These are phyloP conservation scores for Drosophila miranda DNA, from an alignment of 1,140 invertebrate species.

Conservation along the genomic window DNA sequence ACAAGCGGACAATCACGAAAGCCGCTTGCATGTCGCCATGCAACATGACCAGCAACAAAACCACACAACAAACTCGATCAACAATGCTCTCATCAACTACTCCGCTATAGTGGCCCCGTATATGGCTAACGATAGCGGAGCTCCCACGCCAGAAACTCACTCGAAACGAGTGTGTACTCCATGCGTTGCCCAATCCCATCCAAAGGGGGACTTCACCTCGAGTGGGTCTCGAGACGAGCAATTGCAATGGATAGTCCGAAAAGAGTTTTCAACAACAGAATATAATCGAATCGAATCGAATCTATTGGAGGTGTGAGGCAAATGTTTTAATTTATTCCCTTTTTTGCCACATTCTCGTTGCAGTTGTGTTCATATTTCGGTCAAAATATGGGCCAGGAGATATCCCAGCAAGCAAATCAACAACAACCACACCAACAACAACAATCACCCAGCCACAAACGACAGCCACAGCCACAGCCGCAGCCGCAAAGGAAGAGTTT, in stretches of 20 bases:
- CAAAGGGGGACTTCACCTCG: neutral
- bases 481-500: slow-evolving; percentile 23
- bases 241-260: no score
- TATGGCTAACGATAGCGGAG: slow-evolving; percentile 14
- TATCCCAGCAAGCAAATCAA: slow-evolving; percentile 79
- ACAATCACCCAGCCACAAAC: slow-evolving; percentile 52
- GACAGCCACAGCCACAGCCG: slow-evolving; percentile 30
- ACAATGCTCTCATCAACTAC: slow-evolving; percentile 21
- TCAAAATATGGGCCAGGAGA: slow-evolving; percentile 82
- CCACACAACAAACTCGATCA: neutral
- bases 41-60: slow-evolving; percentile 14
- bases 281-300: no score
- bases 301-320: neutral
- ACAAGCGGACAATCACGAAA: slow-evolving; percentile 1
- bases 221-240: no score
- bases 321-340: neutral
- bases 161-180: neutral
- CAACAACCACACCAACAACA: slow-evolving; percentile 60
- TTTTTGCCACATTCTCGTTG: slow-evolving; percentile 2
- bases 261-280: no score
- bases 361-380: slow-evolving; percentile 76
- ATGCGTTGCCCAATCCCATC: slow-evolving; percentile 9
- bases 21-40: slow-evolving; percentile 13
- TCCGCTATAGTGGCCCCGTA: neutral
- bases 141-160: slow-evolving; percentile 23